Conservation (phyloP, 2,797 vertebrate genomes). For the Lagodon rhomboides region DNA sequence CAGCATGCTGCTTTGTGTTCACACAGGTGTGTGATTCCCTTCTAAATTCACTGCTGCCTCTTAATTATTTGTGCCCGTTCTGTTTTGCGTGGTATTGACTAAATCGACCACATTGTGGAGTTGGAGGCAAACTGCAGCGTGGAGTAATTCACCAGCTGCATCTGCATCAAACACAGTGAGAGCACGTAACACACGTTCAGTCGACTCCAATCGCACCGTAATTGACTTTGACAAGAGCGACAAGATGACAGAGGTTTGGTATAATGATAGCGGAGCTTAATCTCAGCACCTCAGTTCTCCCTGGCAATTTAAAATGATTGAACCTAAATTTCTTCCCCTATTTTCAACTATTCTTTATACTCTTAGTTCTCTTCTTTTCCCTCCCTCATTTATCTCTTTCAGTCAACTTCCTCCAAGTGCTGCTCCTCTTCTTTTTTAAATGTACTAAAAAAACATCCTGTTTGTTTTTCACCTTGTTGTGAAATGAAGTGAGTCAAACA, state of each 20-base stretch:
- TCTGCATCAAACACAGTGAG: constrained; percentile 23
- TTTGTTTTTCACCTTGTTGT: constrained; percentile 16
- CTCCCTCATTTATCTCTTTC: constrained; percentile 14
- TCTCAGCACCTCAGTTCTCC: constrained; percentile 19
- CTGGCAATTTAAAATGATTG: constrained; percentile 52
- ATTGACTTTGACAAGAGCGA: constrained; percentile 44
- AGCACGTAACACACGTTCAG: constrained; percentile 24
- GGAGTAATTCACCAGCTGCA: constrained; percentile 19
- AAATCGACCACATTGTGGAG: constrained; percentile 23
- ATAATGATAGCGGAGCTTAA: constrained; percentile 40
- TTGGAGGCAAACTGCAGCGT: constrained; percentile 17
- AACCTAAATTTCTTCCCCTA: constrained; percentile 33
- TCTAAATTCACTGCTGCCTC: constrained; percentile 28
- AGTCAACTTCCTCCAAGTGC: not conserved
- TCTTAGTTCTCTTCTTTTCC: constrained; percentile 3
- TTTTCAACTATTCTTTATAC: constrained; percentile 22
- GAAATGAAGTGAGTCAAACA: not conserved
- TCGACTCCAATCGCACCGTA: constrained; percentile 35
- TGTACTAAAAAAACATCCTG: not conserved
- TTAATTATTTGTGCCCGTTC: constrained; percentile 57
- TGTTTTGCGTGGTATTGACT: constrained; percentile 44
- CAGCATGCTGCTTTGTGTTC: not conserved
- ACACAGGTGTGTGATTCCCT: not conserved
- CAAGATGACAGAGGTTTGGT: constrained; percentile 33
- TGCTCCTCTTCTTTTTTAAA: not conserved